Base-by-base conservation (phyloP, 2,797 vertebrate genomes). In the Macrochelys suwanniensis region DNA sequence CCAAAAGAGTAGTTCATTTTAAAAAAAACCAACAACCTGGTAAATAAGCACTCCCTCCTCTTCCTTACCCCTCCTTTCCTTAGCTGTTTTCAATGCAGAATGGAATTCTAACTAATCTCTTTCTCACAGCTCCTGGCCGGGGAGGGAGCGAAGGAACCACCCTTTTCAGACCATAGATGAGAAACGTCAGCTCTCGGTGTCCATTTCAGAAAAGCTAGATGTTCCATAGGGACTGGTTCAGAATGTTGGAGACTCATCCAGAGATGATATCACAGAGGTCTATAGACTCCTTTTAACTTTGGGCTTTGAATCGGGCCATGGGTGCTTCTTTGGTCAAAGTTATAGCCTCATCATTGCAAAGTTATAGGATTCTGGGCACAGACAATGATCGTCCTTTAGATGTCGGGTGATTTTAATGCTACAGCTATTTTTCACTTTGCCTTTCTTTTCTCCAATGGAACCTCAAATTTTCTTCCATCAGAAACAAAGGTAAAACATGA, bases 81-180 rank as follows among this genome's bases (percentile, higher is more conserved):
- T 15, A 53, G 31, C 90, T 83, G 12, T 19, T 88, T 10, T 59
- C 28, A 17, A 1, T 8, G 13, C 26, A 47, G 26, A 76, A 76
- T 93, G 89, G 90, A 77, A 51, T 95, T 95, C 88, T 80, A 61
- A 0, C 2, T 31, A 87, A 77, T 90, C 85, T 82, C 26, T 95
- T 92, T 13, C 88, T 92, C n/a, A 2, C 25, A 4, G 6, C 80
- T 82, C 82, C 93, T 42, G 74, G 45, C 11, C 10, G 11, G 37
- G 5, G 37, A 42, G 37, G 37, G 37, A 42, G 80, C 85, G 65
- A 95, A 49, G 45, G 94, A 97, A 28, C 10, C 28, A 88, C 71
- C 19, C 2, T 5, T 90, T 33, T 59, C 82, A 92, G 89, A 91
- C 23, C 59, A 81, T 87, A 86, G 33, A 54, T 37, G 76, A 80